These are phyloP conservation scores for Xestia xanthographa DNA, from an alignment of 2,888 invertebrate species.

Conservation along the genomic window DNA sequence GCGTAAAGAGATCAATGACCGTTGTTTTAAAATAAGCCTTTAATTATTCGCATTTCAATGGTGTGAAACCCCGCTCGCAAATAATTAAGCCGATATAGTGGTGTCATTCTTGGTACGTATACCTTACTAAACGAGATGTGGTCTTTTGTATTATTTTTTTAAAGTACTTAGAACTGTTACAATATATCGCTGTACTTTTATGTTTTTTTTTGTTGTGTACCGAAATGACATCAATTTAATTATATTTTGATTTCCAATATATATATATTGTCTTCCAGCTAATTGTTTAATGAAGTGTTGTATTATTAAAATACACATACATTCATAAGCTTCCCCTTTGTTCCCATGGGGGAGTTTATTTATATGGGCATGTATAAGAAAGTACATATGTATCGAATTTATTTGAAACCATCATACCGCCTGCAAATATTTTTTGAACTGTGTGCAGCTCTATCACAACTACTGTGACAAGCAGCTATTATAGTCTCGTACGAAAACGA, in stretches of 20 bases:
- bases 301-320: constrained; percentile 11
- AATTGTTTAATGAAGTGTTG: constrained; percentile 33
- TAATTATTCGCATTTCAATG: constrained; percentile 36
- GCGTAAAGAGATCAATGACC: constrained; percentile 11
- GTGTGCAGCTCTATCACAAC: constrained; percentile 8
- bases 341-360: not conserved
- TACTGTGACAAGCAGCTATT: not conserved
- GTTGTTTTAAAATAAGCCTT: constrained; percentile 21
- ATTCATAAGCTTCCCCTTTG: not conserved
- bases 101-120: constrained; percentile 32
- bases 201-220: constrained; percentile 12
- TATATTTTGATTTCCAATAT: constrained; percentile 22
- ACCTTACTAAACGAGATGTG: constrained; percentile 10
- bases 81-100: constrained; percentile 17
- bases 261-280: constrained; percentile 54
- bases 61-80: constrained; percentile 47
- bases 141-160: not conserved
- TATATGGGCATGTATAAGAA: not conserved
- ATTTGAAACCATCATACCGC: constrained; percentile 15
- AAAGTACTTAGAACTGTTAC: constrained; percentile 1
- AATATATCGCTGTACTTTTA: not conserved
- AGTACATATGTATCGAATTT: constrained; percentile 20
- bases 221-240: constrained; percentile 13
- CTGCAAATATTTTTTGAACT: constrained; percentile 20
- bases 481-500: constrained; percentile 6